Conservation (phyloP, 2,113 vertebrate genomes). For the Rhinopithecus roxellana region DNA sequence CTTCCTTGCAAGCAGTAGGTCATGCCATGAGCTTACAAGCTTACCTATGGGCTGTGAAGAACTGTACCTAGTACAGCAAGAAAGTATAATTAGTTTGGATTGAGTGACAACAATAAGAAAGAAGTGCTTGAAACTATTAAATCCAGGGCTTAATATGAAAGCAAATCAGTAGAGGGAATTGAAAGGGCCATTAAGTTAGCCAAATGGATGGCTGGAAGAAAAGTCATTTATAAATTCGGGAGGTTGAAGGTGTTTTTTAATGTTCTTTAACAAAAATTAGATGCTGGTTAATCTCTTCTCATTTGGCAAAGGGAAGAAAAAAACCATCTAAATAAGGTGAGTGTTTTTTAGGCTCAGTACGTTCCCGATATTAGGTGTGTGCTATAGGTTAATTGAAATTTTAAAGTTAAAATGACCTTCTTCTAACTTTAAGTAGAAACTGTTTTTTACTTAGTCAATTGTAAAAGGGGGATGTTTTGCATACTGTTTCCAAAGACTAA, state of each 20-base stretch:
- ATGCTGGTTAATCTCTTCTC: slow-evolving; percentile 1
- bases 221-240: background rate
- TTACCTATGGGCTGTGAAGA: background rate
- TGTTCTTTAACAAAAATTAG: slow-evolving; percentile 46
- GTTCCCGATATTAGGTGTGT: background rate
- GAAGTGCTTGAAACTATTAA: background rate
- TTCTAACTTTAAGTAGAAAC: background rate
- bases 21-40: background rate
- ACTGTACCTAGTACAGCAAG: background rate
- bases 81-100: background rate
- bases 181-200: slow-evolving; percentile 32
- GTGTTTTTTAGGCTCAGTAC: background rate
- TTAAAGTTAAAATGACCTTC: slow-evolving; percentile 44
- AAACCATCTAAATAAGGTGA: background rate
- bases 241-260: background rate
- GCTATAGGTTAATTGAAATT: slow-evolving; percentile 34
- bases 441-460: background rate
- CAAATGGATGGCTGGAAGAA: slow-evolving; percentile 5
- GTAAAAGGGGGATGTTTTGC: background rate
- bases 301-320: background rate
- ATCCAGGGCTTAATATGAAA: background rate
- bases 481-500: background rate
- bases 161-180: background rate
- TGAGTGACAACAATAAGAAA: background rate
- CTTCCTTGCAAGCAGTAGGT: background rate